These are phyloP conservation scores for Sitobion miscanthi DNA, from an alignment of 1,140 invertebrate genomes.

Conservation along the genomic window DNA sequence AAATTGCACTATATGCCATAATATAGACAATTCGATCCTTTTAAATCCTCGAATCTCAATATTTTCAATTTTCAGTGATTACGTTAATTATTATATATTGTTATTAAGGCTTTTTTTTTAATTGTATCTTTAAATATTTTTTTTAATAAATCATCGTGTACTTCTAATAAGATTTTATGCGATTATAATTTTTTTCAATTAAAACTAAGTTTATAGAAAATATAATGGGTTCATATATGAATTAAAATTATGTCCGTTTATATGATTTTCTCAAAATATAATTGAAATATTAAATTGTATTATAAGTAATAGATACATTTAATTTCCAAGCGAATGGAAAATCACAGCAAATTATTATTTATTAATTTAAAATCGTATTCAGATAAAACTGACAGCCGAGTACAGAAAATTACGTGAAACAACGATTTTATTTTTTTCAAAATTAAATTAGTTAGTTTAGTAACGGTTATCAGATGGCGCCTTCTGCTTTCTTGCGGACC, in stretches of 20 bases:
- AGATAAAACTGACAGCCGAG: not conserved
- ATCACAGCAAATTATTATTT: not conserved
- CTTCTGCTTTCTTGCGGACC: not conserved
- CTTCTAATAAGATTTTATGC: not conserved
- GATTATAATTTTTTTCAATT: not conserved
- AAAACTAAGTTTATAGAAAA: not conserved
- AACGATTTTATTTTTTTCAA: not conserved
- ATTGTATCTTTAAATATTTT: not conserved
- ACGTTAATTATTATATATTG: too few species aligned
- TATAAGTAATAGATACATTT: not conserved
- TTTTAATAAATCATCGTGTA: not conserved
- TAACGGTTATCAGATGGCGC: not conserved
- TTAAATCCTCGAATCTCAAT: not conserved
- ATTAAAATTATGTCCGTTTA: not conserved
- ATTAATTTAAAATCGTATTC: not conserved
- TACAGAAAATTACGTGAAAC: not conserved
- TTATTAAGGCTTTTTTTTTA: not conserved
- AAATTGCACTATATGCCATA: not conserved
- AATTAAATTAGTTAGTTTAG: not conserved
- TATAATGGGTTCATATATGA: not conserved
- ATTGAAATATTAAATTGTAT: not conserved
- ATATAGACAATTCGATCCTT: not conserved
- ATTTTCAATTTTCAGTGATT: not conserved
- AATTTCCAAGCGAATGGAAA: not conserved
- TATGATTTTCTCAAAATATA: not conserved